Percentiles rank a stretch among this genome's conserved stretches.
Evolutionary conservation across 1,140 invertebrate genomes (phyloP).

Genomic region (Lepidurus couesii): DNA sequence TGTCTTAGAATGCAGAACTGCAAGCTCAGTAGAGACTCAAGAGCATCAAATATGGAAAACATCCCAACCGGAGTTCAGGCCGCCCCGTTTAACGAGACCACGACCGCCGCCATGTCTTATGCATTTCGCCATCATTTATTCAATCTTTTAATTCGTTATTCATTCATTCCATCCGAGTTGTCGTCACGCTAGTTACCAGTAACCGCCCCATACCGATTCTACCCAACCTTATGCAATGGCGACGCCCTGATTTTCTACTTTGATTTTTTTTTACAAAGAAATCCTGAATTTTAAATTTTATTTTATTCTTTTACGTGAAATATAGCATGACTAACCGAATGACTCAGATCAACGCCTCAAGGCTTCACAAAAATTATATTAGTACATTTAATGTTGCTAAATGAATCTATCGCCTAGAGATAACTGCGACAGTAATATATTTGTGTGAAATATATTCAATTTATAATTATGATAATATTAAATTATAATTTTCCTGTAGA

Average conservation of each 20-base stretch:
- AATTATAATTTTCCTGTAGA: no score
- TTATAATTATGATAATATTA: no score
- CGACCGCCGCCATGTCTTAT: conserved; percentile 13
- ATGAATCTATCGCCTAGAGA: no score
- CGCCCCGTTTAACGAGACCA: conserved; percentile 12
- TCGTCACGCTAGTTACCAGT: conserved; percentile 9
- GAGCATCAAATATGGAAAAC: conserved; percentile 22
- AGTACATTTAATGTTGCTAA: no score
- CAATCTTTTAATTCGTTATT: conserved; percentile 19
- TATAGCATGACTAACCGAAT: neutral
- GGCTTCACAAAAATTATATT: no score
- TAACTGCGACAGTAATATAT: no score
- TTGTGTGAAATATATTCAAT: no score
- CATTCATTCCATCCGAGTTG: conserved; percentile 21
- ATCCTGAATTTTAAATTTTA: neutral
- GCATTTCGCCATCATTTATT: conserved; percentile 15
- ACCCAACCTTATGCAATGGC: neutral
- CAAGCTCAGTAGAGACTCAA: neutral
- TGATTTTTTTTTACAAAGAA: neutral
- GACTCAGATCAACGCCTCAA: neutral
- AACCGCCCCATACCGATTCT: conserved; percentile 7
- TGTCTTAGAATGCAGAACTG: neutral
- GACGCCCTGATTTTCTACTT: conserved; percentile 10
- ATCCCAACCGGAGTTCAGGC: conserved; percentile 17
- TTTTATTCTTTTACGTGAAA: neutral